Evolutionary conservation across 2,888 invertebrate species (phyloP).

Genomic region (Proisotoma minuta): DNA sequence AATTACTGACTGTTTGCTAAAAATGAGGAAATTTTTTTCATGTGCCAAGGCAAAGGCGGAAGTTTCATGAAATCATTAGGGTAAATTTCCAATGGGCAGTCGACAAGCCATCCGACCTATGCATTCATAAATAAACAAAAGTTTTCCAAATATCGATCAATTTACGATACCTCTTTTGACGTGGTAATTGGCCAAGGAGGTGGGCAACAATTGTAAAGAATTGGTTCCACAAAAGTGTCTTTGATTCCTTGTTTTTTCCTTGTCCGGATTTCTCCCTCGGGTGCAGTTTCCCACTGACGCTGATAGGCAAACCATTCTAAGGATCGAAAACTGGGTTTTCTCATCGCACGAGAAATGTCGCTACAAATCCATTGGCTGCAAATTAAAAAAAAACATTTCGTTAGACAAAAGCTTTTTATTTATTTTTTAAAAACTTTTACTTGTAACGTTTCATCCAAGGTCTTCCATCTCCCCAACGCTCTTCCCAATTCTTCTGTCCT

Average conservation of each 20-base stretch:
- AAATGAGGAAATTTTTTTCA: conserved; percentile 27
- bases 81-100: conserved; percentile 42
- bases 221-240: conserved; percentile 25
- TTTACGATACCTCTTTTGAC: conserved; percentile 37
- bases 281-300: conserved; percentile 20
- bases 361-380: conserved; percentile 38
- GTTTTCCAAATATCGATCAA: background rate
- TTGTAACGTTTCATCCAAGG: conserved; percentile 35
- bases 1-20: conserved; percentile 22
- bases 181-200: conserved; percentile 42
- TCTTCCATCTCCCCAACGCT: conserved; percentile 24
- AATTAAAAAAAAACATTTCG: background rate
- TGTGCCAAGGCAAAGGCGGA: conserved; percentile 32
- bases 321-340: conserved; percentile 35
- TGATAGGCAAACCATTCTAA: conserved; percentile 39
- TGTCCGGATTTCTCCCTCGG: conserved; percentile 17
- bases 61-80: conserved; percentile 37
- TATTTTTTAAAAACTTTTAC: conserved; percentile 15
- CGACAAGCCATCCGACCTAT: conserved; percentile 41
- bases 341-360: conserved; percentile 34
- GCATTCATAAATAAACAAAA: background rate
- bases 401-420: background rate
- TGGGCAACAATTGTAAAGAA: conserved; percentile 34
- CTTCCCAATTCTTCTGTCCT: conserved; percentile 33
- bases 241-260: conserved; percentile 7